phyloP scores from a whole-genome alignment of 2,113 vertebrate species.

The Melanerpes aurifrons region DNA sequence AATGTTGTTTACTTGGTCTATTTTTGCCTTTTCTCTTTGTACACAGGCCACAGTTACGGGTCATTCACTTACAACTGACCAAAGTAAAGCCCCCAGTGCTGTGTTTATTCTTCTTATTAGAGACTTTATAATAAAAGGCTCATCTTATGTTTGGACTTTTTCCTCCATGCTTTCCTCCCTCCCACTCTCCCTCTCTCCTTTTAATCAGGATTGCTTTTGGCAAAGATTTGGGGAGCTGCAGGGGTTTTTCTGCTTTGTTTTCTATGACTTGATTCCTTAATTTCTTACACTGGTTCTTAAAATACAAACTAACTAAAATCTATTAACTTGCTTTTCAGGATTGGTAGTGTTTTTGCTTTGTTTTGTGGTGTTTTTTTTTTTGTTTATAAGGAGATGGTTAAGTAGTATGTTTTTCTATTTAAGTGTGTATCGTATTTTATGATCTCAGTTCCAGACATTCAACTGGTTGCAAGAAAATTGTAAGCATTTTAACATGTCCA shows the following conservation, averaged over 20 bases:
- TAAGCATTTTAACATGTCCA: constrained; percentile 55
- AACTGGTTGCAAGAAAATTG: constrained; percentile 36
- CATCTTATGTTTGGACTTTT: not conserved
- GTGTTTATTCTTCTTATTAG: not conserved
- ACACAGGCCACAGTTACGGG: constrained; percentile 30
- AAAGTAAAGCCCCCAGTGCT: constrained; percentile 6
- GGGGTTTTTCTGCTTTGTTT: constrained; percentile 21
- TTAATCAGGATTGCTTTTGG: not conserved
- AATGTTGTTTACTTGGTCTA: constrained; percentile 78
- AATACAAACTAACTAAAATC: not conserved
- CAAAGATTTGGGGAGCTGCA: not conserved
- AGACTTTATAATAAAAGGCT: constrained; percentile 9
- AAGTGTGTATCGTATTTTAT: not conserved
- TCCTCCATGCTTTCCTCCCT: no score
- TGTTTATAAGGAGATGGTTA: not conserved
- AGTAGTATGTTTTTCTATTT: not conserved
- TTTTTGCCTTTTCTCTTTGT: constrained; percentile 73
- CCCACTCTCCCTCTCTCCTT: not conserved
- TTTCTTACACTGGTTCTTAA: constrained; percentile 6
- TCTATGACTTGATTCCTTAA: not conserved
- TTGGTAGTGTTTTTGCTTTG: constrained; percentile 1
- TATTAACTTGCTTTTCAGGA: constrained; percentile 1
- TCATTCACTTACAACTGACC: constrained; percentile 50
- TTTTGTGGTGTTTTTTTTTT: no score
- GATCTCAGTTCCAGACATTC: constrained; percentile 10